A percentile compares a stretch with the other conserved stretches of the same genome.
These are phyloP conservation scores for Hemiscyllium ocellatum DNA, from an alignment of 2,113 vertebrate species.

Conservation along the genomic window DNA sequence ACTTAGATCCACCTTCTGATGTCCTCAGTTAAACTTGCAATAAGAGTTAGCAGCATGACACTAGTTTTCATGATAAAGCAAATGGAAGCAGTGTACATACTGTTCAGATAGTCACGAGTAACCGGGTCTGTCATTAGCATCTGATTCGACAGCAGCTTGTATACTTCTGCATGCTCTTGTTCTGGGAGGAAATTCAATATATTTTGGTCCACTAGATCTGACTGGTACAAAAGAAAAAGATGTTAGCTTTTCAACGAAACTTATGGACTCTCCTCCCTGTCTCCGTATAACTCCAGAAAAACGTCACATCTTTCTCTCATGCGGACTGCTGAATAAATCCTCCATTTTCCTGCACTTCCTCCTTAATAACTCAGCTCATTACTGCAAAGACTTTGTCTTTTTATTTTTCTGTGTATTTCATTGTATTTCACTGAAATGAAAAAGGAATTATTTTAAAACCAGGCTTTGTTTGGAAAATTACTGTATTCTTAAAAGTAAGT, in stretches of 20 bases:
- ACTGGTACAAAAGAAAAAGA: constrained; percentile 67
- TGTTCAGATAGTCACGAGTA: constrained; percentile 68
- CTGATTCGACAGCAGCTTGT: constrained; percentile 72
- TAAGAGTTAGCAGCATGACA: not conserved
- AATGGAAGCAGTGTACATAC: constrained; percentile 55
- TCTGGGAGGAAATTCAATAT: constrained; percentile 88
- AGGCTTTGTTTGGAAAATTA: too few species aligned
- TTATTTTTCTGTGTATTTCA: too few species aligned
- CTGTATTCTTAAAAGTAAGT: too few species aligned
- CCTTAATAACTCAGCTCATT: not conserved
- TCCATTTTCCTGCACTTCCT: not conserved
- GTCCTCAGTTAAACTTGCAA: not conserved
- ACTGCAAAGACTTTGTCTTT: too few species aligned
- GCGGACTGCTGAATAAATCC: not conserved
- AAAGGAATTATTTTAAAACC: too few species aligned
- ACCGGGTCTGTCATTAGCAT: constrained; percentile 65
- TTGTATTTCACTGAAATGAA: too few species aligned
- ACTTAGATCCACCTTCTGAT: not conserved
- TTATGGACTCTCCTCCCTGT: not conserved
- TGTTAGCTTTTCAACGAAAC: not conserved
- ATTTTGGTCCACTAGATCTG: constrained; percentile 86
- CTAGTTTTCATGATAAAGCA: not conserved
- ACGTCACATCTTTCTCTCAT: too few species aligned
- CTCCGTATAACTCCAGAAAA: not conserved
- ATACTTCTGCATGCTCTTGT: constrained; percentile 76